Evolutionary conservation across 2,888 invertebrate species (phyloP).

Genomic region (Cantharis nigra): DNA sequence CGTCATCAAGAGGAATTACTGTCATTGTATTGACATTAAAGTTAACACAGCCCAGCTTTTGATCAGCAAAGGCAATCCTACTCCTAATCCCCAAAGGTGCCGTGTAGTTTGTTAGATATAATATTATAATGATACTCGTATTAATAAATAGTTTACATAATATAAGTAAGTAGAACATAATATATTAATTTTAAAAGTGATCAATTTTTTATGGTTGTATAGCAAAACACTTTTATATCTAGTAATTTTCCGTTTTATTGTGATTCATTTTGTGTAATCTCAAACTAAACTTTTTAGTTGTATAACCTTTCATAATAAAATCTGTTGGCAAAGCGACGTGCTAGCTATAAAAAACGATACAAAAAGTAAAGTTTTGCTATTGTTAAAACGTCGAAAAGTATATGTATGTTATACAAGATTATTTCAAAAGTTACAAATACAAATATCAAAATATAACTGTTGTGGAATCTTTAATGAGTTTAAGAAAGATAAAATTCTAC

Average conservation of each 20-base stretch:
- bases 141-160: too few relatives aligned
- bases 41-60: too few relatives aligned
- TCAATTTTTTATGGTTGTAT: neutral
- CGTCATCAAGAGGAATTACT: too few relatives aligned
- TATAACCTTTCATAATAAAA: neutral
- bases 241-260: neutral
- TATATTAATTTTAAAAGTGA: neutral
- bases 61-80: too few relatives aligned
- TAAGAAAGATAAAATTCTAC: neutral
- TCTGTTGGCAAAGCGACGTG: neutral
- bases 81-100: too few relatives aligned
- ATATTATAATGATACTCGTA: too few relatives aligned
- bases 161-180: too few relatives aligned
- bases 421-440: neutral
- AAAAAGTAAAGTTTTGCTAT: neutral
- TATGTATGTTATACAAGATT: neutral
- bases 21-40: too few relatives aligned
- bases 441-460: neutral
- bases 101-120: too few relatives aligned
- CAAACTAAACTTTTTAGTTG: neutral
- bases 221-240: neutral
- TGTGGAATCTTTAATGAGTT: neutral
- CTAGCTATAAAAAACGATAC: neutral
- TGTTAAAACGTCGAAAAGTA: neutral
- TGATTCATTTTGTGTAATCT: neutral